phyloP scores from a whole-genome alignment of 2,113 vertebrate genomes.

The Phyllostomus discolor region DNA sequence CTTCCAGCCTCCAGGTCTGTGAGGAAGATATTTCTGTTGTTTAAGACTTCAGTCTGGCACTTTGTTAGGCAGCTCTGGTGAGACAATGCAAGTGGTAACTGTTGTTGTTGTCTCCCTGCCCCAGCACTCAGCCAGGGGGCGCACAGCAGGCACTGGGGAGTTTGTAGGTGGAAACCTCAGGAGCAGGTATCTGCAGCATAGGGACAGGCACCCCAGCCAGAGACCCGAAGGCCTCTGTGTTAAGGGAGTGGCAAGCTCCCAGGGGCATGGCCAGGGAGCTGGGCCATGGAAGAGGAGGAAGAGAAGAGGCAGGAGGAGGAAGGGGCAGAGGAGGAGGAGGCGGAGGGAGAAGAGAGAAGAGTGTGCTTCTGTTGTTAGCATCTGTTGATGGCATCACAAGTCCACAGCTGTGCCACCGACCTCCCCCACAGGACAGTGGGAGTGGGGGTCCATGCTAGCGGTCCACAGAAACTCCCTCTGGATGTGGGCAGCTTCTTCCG shows the following conservation, averaged over 20 bases:
- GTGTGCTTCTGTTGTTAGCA: not conserved
- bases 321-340: not conserved
- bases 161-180: not conserved
- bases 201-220: not conserved
- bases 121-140: not conserved
- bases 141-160: not conserved
- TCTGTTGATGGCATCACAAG: not conserved
- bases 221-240: not conserved
- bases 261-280: not conserved
- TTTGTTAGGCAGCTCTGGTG: not conserved
- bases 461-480: no score
- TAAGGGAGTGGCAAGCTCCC: not conserved
- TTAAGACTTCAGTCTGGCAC: not conserved
- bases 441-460: no score
- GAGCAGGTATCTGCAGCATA: not conserved
- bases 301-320: no score
- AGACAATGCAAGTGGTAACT: no score
- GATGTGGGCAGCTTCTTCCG: no score
- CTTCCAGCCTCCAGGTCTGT: not conserved
- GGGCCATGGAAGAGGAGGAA: not conserved
- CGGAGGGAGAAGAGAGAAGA: not conserved
- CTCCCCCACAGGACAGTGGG: not conserved
- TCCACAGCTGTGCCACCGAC: fast-evolving
- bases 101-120: not conserved
- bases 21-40: not conserved